Conservation (phyloP, 53 echinoderm and acorn worm species). For the Hippasteria phrygiana region DNA sequence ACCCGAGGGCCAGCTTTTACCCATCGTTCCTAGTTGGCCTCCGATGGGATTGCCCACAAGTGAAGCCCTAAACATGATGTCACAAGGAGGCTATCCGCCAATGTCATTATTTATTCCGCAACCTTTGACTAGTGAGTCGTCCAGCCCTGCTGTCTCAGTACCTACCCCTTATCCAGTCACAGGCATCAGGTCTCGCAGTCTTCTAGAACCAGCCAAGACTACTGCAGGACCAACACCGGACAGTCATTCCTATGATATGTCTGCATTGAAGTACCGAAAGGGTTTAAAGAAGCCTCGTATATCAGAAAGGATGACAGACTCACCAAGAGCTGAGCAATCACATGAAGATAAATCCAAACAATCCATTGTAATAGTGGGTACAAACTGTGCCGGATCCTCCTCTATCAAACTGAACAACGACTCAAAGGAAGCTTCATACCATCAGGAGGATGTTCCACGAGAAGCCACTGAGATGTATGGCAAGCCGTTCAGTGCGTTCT, state of each 20-base stretch:
- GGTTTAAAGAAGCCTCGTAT: conserved; percentile 29
- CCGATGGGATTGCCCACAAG: conserved; percentile 21
- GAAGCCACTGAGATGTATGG: conserved; percentile 57
- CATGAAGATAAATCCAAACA: conserved; percentile 55
- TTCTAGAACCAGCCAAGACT: conserved; percentile 26
- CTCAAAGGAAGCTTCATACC: conserved; percentile 16
- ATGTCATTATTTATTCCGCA: conserved; percentile 29
- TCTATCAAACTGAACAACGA: conserved; percentile 62
- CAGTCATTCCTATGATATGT: conserved; percentile 20
- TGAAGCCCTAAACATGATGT: conserved; percentile 28
- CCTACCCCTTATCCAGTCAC: not conserved
- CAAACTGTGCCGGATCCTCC: conserved; percentile 74
- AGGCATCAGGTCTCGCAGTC: conserved; percentile 22
- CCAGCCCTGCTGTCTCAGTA: conserved; percentile 21
- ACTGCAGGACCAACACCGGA: conserved; percentile 16
- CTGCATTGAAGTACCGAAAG: conserved; percentile 44
- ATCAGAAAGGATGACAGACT: conserved; percentile 25
- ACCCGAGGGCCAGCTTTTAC: conserved; percentile 55
- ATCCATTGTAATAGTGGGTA: conserved; percentile 66
- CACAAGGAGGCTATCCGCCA: conserved; percentile 27
- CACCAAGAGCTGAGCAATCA: not conserved
- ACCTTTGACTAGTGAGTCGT: conserved; percentile 16
- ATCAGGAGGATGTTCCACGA: conserved; percentile 13
- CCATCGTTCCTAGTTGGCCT: conserved; percentile 57
- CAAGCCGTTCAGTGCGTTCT: conserved; percentile 75